phyloP scores from a whole-genome alignment of 1,140 invertebrate genomes.

The Microplitis mediator region DNA sequence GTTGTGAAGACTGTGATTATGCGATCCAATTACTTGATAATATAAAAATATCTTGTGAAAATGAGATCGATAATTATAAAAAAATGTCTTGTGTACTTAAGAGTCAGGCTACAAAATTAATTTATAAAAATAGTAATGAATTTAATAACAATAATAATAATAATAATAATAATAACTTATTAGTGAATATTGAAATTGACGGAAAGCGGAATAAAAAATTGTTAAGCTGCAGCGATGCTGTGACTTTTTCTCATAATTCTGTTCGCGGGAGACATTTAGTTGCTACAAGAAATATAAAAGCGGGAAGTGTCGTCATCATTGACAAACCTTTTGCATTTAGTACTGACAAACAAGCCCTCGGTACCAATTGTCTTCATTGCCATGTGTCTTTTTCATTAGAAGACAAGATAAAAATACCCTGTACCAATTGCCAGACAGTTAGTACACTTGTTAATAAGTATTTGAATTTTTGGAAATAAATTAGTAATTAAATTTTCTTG shows the following conservation, averaged over 20 bases:
- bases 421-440: slow-evolving; percentile 62
- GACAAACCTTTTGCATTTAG: slow-evolving; percentile 59
- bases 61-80: slow-evolving; percentile 38
- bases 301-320: slow-evolving; percentile 59
- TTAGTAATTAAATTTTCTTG: slow-evolving; percentile 20
- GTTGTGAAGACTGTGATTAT: slow-evolving; percentile 45
- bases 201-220: slow-evolving; percentile 45
- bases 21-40: slow-evolving; percentile 32
- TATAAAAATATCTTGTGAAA: slow-evolving; percentile 25
- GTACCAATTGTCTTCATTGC: slow-evolving; percentile 65
- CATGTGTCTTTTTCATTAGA: slow-evolving; percentile 48
- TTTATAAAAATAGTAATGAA: slow-evolving; percentile 5
- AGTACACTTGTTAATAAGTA: slow-evolving; percentile 33
- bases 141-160: neutral
- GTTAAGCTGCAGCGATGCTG: slow-evolving; percentile 46
- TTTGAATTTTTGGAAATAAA: neutral
- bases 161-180: neutral
- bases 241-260: slow-evolving; percentile 41
- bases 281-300: slow-evolving; percentile 50
- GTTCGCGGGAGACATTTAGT: slow-evolving; percentile 50
- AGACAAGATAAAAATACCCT: slow-evolving; percentile 56
- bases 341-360: slow-evolving; percentile 54
- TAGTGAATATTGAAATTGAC: slow-evolving; percentile 40
- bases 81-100: slow-evolving; percentile 43
- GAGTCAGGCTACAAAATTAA: slow-evolving; percentile 39